Evolutionary conservation across 2,888 invertebrate genomes (phyloP).

Genomic region (Rhaphigaster nebulosa): DNA sequence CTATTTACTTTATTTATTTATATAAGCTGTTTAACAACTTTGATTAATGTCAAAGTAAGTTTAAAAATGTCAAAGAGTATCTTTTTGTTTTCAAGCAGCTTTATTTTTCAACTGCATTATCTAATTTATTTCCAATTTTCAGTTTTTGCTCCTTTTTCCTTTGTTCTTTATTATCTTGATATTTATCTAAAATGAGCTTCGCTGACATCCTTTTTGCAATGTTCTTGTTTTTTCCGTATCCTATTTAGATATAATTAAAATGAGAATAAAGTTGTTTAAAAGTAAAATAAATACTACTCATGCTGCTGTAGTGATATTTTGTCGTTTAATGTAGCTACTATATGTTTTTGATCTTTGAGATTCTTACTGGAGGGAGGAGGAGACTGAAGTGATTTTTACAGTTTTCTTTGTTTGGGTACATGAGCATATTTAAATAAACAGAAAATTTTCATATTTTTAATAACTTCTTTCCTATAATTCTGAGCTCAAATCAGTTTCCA

Average conservation of each 20-base stretch:
- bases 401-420: too few species aligned
- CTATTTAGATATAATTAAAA: not conserved
- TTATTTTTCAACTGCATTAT: not conserved
- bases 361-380: too few species aligned
- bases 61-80: not conserved
- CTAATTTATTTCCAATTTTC: conserved; percentile 31
- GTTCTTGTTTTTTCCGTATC: conserved; percentile 44
- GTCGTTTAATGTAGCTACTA: too few species aligned
- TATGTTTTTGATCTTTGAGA: too few species aligned
- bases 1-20: too few species aligned
- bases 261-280: not conserved
- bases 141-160: conserved; percentile 33
- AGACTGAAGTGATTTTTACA: too few species aligned
- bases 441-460: too few species aligned
- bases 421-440: too few species aligned
- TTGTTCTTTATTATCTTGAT: conserved; percentile 42
- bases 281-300: not conserved
- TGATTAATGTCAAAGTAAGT: too few species aligned
- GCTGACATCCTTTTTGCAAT: conserved; percentile 56
- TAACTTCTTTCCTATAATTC: too few species aligned
- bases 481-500: too few species aligned
- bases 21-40: too few species aligned
- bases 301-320: not conserved
- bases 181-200: conserved; percentile 50
- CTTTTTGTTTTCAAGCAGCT: not conserved